Evolutionary conservation across 1,140 invertebrate species (phyloP).

Genomic region (Steinernema khuongi): DNA sequence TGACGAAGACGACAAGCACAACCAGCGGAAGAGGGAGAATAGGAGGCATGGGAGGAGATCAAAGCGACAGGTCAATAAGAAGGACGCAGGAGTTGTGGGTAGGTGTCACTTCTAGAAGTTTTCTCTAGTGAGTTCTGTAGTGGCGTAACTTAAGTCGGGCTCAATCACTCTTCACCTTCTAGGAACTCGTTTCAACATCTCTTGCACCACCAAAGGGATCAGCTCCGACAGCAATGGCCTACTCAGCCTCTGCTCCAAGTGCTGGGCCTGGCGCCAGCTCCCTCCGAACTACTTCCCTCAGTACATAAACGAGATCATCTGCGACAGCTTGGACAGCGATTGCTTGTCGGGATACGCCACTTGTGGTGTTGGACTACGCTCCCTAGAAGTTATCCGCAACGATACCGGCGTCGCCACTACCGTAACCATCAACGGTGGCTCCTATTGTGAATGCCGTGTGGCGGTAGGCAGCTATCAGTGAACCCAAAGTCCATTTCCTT

Average conservation of each 20-base stretch:
- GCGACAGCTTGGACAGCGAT: slow-evolving; percentile 1
- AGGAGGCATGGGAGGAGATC: neutral
- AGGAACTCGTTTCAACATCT: neutral
- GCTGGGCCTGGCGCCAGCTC: neutral
- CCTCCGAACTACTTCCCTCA: slow-evolving; percentile 1
- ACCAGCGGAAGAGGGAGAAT: neutral
- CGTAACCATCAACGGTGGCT: slow-evolving; percentile 5
- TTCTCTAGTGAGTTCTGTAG: too few relatives aligned
- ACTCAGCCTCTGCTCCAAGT: slow-evolving; percentile 1
- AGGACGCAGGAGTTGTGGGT: neutral
- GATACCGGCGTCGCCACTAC: neutral
- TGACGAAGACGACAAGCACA: neutral
- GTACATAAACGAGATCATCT: slow-evolving; percentile 7
- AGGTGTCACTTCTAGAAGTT: neutral
- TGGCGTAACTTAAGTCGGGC: too few relatives aligned
- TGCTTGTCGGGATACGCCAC: neutral
- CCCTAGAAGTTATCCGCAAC: neutral
- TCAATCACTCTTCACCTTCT: neutral
- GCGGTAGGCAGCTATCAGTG: neutral
- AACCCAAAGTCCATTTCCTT: neutral
- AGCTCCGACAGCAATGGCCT: neutral
- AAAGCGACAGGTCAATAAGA: neutral
- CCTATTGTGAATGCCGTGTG: neutral
- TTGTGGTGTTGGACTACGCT: neutral
- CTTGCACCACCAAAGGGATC: neutral